phyloP scores from a whole-genome alignment of 2,113 vertebrate genomes.

The Ictalurus punctatus region DNA sequence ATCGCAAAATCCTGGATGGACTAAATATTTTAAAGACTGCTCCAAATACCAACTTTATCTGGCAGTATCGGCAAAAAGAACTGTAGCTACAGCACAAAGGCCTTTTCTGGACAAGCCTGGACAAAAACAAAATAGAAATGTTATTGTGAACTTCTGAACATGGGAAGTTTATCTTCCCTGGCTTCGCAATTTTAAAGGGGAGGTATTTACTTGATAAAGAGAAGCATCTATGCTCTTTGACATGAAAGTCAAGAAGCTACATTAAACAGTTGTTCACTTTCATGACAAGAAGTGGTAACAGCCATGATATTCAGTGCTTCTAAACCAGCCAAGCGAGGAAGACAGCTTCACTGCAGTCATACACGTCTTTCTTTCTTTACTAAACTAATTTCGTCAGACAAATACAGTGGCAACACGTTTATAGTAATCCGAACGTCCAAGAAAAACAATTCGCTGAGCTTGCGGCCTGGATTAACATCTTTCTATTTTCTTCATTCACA shows the following conservation, averaged over 20 bases:
- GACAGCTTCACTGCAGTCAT: neutral
- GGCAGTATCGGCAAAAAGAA: neutral
- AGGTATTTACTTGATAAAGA: neutral
- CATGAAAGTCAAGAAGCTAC: neutral
- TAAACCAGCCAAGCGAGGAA: neutral
- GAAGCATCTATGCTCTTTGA: neutral
- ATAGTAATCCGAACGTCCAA: neutral
- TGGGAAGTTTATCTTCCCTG: neutral
- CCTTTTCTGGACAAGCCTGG: neutral
- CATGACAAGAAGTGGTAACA: neutral
- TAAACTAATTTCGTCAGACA: neutral
- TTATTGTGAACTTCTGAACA: neutral
- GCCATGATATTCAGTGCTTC: neutral
- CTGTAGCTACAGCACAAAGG: neutral
- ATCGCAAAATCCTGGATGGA: too few species aligned
- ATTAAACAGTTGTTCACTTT: neutral
- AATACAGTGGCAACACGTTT: neutral
- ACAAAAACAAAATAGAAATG: neutral
- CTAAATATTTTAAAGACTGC: neutral
- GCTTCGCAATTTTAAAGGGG: neutral
- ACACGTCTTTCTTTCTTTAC: neutral
- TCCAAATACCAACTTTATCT: neutral
- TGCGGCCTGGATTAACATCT: too few species aligned
- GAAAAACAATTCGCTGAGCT: too few species aligned
- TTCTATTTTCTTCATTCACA: too few species aligned